Evolutionary conservation across 2,113 vertebrate genomes (phyloP).

Genomic region (Sylvia atricapilla): DNA sequence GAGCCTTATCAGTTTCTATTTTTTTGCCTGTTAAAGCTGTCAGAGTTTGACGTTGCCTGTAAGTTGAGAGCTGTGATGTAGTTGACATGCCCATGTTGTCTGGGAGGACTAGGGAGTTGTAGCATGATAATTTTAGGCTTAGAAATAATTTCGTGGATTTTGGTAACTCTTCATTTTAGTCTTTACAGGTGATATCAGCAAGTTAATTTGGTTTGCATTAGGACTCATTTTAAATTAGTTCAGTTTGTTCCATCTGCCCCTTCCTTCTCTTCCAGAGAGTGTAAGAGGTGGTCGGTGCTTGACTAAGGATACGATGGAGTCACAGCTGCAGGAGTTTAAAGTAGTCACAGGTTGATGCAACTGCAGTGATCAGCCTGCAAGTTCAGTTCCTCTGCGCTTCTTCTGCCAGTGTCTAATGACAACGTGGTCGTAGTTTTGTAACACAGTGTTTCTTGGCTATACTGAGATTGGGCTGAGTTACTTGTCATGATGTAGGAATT

Average conservation of each 20-base stretch:
- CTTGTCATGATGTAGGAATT: neutral
- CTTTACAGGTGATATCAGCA: rapidly evolving
- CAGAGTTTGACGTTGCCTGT: neutral
- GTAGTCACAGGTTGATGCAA: neutral
- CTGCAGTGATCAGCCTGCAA: neutral
- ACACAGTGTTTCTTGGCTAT: rapidly evolving
- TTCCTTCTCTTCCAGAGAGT: neutral
- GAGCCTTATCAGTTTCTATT: rapidly evolving
- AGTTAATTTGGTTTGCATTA: neutral
- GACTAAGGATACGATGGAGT: rapidly evolving
- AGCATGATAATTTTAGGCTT: rapidly evolving
- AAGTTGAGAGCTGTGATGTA: neutral
- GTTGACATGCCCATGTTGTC: rapidly evolving
- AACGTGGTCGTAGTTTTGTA: neutral
- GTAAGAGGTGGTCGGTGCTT: neutral
- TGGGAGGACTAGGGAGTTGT: neutral
- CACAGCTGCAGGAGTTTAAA: neutral
- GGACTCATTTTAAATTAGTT: neutral
- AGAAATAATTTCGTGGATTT: neutral
- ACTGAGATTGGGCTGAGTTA: neutral
- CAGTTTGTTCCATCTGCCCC: rapidly evolving
- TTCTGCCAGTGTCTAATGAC: neutral
- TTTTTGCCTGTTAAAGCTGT: neutral
- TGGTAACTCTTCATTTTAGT: neutral
- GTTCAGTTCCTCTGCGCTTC: rapidly evolving